Conservation (phyloP, 2,113 vertebrate genomes). For the Vombatus ursinus region DNA sequence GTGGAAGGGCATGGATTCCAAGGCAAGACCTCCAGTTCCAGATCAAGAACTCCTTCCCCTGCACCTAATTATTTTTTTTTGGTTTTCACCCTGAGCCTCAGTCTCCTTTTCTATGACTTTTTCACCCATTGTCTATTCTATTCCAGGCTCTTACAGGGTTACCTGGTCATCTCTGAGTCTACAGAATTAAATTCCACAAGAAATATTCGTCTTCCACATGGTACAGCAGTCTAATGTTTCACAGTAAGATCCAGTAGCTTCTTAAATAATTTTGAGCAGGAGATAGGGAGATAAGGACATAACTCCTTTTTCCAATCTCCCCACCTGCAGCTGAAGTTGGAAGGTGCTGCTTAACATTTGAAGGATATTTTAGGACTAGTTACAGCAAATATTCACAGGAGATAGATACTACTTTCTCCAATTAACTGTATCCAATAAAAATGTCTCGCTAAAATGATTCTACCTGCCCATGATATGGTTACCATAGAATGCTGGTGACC, state of each 20-base stretch:
- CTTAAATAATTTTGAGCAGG: slow-evolving; percentile 28
- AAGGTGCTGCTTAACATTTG: not conserved
- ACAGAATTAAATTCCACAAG: slow-evolving; percentile 33
- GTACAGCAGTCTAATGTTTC: not conserved
- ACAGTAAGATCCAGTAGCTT: slow-evolving; percentile 3
- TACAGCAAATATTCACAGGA: not conserved
- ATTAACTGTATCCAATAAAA: slow-evolving; percentile 62
- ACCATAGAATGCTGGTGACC: slow-evolving; percentile 47
- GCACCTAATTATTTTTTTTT: not conserved
- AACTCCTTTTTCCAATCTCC: not conserved
- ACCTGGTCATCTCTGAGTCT: not conserved
- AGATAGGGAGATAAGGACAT: slow-evolving; percentile 1
- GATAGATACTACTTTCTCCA: slow-evolving; percentile 10
- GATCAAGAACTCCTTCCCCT: not conserved
- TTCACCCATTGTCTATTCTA: not conserved
- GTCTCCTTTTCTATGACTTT: not conserved
- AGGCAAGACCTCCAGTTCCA: not conserved
- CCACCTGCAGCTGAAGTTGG: slow-evolving; percentile 16
- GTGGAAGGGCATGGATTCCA: not conserved
- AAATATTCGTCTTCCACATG: slow-evolving; percentile 14
- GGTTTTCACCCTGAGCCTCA: not conserved
- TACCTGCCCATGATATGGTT: slow-evolving; percentile 47
- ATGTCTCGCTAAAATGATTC: slow-evolving; percentile 34
- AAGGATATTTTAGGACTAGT: slow-evolving; percentile 22
- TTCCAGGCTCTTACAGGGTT: slow-evolving; percentile 5